Conservation (phyloP, 2,888 invertebrate species). For the Hyles lineata region DNA sequence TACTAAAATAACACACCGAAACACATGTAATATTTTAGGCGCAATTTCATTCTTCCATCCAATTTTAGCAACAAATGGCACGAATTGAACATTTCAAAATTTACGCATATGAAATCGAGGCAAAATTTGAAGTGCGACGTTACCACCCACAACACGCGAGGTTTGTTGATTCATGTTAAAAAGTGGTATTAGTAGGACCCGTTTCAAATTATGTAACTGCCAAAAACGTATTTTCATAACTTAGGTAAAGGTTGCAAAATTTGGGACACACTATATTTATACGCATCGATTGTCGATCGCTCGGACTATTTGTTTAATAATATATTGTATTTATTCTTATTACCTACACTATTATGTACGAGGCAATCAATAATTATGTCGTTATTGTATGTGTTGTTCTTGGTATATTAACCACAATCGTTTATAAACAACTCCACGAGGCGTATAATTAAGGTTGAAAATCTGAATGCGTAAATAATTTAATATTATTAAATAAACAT, state of each 20-base stretch:
- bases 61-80: slow-evolving; percentile 29
- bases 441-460: no score
- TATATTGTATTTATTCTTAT: not conserved
- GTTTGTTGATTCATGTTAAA: slow-evolving; percentile 11
- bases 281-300: not conserved
- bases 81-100: slow-evolving; percentile 1
- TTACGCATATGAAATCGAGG: slow-evolving; percentile 38
- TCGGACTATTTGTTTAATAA: not conserved
- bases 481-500: no score
- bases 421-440: no score
- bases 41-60: not conserved
- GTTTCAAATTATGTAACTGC: slow-evolving; percentile 48
- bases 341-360: not conserved
- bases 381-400: no score
- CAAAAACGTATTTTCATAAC: slow-evolving; percentile 45
- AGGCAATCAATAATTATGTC: no score
- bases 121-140: slow-evolving; percentile 26
- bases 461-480: no score
- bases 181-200: slow-evolving; percentile 33
- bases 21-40: not conserved
- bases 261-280: slow-evolving; percentile 38
- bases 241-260: slow-evolving; percentile 49
- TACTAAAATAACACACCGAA: not conserved
- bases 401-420: no score
- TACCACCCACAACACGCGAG: not conserved